A percentile compares a stretch with the other conserved stretches of the same genome.
These are phyloP conservation scores for Setipinna tenuifilis DNA, from an alignment of 2,797 vertebrate species.

Conservation along the genomic window DNA sequence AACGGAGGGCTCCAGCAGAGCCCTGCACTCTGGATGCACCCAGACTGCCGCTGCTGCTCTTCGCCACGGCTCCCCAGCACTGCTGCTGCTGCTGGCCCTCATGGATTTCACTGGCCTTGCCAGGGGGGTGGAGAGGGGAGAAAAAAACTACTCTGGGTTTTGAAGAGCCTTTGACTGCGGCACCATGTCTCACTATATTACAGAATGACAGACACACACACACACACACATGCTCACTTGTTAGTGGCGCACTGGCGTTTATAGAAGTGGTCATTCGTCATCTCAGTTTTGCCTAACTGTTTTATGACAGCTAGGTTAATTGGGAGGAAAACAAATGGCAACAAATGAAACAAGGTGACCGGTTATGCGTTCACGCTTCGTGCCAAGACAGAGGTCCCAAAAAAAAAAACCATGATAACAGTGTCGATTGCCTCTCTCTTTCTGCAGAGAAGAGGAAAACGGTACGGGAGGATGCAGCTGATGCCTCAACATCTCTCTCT, in stretches of 20 bases:
- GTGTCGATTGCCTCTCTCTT: neutral
- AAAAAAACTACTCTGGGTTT: neutral
- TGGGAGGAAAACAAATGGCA: neutral
- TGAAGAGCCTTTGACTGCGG: neutral
- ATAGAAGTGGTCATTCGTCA: neutral
- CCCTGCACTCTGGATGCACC: slow-evolving; percentile 23
- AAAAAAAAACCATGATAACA: neutral
- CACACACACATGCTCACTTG: too few relatives aligned
- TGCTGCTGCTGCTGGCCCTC: neutral
- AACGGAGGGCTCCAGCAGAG: slow-evolving; percentile 14
- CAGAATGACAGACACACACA: neutral
- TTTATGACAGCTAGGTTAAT: neutral
- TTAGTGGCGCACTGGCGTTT: too few relatives aligned
- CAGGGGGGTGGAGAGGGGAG: neutral
- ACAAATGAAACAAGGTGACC: neutral
- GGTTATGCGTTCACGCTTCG: neutral
- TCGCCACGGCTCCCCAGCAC: neutral
- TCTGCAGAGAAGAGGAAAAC: neutral
- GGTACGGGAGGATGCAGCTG: neutral
- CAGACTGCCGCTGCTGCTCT: neutral
- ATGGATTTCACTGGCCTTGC: neutral
- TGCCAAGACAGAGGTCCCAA: neutral
- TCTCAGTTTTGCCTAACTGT: neutral
- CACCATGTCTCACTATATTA: neutral
- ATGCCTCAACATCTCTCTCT: neutral